phyloP scores from a whole-genome alignment of 2,888 invertebrate species.

The Galeruca laticollis region DNA sequence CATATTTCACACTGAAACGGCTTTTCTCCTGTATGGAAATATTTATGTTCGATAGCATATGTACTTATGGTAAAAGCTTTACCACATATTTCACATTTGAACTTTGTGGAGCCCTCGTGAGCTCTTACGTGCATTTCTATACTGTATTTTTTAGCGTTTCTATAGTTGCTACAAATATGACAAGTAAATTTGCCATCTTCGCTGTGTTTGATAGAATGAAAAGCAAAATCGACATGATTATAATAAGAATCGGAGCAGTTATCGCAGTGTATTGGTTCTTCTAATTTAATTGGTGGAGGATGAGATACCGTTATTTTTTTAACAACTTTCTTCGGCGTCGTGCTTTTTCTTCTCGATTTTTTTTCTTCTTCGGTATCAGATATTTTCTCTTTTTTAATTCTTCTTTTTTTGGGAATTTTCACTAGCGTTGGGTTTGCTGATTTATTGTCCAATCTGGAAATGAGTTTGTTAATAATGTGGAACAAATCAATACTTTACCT shows the following conservation, averaged over 20 bases:
- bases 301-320: slow-evolving; percentile 28
- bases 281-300: slow-evolving; percentile 49
- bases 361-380: slow-evolving; percentile 14
- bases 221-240: slow-evolving; percentile 53
- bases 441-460: slow-evolving; percentile 30
- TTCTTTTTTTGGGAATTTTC: slow-evolving; percentile 6
- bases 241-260: slow-evolving; percentile 65
- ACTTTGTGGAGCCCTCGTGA: slow-evolving; percentile 63
- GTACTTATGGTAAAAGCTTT: slow-evolving; percentile 57
- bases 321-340: slow-evolving; percentile 37
- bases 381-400: slow-evolving; percentile 22
- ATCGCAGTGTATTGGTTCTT: slow-evolving; percentile 60
- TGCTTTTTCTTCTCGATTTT: slow-evolving; percentile 39
- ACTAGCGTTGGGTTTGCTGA: background rate
- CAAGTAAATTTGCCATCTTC: slow-evolving; percentile 54
- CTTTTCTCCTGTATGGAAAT: slow-evolving; percentile 60
- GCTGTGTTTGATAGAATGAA: slow-evolving; percentile 56
- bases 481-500: background rate
- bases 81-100: slow-evolving; percentile 60
- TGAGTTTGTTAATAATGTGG: slow-evolving; percentile 22
- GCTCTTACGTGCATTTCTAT: slow-evolving; percentile 63
- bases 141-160: slow-evolving; percentile 55
- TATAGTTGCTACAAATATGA: slow-evolving; percentile 57
- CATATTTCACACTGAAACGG: slow-evolving; percentile 70
- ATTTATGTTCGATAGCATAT: slow-evolving; percentile 55